Conservation (phyloP, 2,113 vertebrate species). For the Maccullochella peelii region DNA sequence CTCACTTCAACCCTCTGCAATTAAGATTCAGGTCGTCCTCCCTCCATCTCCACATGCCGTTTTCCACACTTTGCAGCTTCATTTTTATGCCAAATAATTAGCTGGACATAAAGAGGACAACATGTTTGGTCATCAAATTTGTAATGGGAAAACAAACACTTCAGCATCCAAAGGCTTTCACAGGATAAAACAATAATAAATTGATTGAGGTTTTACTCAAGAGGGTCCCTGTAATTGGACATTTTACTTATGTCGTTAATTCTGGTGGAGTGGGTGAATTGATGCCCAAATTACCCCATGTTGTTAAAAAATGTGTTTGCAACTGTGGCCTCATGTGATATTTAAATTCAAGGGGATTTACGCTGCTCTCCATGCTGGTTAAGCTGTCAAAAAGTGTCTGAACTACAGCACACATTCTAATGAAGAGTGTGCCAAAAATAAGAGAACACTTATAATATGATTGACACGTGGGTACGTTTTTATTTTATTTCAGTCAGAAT, state of each 20-base stretch:
- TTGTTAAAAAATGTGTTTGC: not conserved
- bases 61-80: not conserved
- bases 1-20: conserved; percentile 2
- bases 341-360: not conserved
- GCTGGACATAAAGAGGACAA: conserved; percentile 15
- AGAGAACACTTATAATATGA: not conserved
- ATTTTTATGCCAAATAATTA: conserved; percentile 18
- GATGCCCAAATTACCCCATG: conserved; percentile 15
- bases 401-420: not conserved
- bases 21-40: conserved; percentile 34
- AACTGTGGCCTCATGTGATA: not conserved
- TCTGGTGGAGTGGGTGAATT: conserved; percentile 14
- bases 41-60: not conserved
- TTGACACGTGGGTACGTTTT: not conserved
- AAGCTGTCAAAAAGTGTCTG: not conserved
- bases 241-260: conserved; percentile 26
- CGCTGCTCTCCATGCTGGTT: not conserved
- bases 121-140: not conserved
- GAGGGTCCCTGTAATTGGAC: conserved; percentile 19
- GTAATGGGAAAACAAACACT: not conserved
- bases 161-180: conserved; percentile 4
- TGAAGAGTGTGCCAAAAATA: not conserved
- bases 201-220: not conserved
- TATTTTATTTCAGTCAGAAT: too few relatives aligned
- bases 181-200: conserved; percentile 3